Conservation (phyloP, 2,797 vertebrate species). For the Propithecus perrieri region DNA sequence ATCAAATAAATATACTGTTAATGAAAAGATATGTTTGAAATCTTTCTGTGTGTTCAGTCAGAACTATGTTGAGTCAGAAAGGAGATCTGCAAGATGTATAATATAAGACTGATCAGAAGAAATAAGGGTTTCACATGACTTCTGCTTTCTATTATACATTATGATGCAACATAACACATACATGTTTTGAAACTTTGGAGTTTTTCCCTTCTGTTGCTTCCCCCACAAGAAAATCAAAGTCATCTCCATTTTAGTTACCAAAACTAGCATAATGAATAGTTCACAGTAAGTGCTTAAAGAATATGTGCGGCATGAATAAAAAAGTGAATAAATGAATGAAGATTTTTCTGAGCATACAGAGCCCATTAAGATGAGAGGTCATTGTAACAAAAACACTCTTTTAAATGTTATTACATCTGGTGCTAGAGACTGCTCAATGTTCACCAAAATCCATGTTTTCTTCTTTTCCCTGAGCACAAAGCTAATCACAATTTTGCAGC, state of each 20-base stretch:
- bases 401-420: background rate
- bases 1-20: conserved; percentile 60
- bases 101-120: background rate
- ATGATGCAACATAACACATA: background rate
- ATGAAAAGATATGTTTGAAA: conserved; percentile 59
- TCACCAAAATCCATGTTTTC: background rate
- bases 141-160: conserved; percentile 62
- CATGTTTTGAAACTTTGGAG: conserved; percentile 16
- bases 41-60: conserved; percentile 32
- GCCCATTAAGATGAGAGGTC: background rate
- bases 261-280: background rate
- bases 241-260: conserved; percentile 28
- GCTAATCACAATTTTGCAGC: background rate
- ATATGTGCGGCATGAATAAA: background rate
- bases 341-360: background rate
- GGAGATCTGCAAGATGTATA: conserved; percentile 35
- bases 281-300: conserved; percentile 5
- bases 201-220: conserved; percentile 35
- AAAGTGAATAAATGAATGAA: background rate
- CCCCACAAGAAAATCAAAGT: background rate
- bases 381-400: background rate
- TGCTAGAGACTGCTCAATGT: background rate
- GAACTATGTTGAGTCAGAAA: conserved; percentile 27
- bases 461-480: background rate
- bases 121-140: background rate